Percentiles rank a stretch among this genome's conserved stretches.
These are phyloP conservation scores for Origma solitaria DNA, from an alignment of 2,113 vertebrate species.

Conservation along the genomic window DNA sequence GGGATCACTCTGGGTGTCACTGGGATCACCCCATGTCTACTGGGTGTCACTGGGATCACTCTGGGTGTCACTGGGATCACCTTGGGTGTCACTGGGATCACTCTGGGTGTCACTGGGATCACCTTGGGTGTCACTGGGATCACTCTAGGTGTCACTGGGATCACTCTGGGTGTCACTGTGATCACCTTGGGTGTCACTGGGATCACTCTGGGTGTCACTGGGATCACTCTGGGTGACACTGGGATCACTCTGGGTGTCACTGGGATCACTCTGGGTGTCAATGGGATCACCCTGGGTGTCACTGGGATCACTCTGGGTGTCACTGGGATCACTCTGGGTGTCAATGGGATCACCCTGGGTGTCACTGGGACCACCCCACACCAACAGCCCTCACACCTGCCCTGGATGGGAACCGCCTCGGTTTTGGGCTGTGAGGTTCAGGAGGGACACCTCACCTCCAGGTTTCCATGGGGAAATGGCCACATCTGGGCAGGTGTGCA, in stretches of 20 bases:
- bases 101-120: not conserved
- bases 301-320: not conserved
- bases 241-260: not conserved
- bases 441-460: not conserved
- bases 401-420: rapidly evolving
- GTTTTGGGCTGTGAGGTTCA: rapidly evolving
- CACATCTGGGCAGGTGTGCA: not conserved
- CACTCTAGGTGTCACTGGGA: not conserved
- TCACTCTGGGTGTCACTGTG: not conserved
- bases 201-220: not conserved
- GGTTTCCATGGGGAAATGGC: rapidly evolving
- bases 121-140: no score
- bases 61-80: not conserved
- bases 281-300: not conserved
- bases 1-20: not conserved
- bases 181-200: not conserved
- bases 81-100: not conserved
- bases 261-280: not conserved
- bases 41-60: not conserved
- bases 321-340: not conserved
- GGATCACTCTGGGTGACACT: not conserved
- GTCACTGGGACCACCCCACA: not conserved
- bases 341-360: not conserved
- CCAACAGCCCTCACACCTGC: not conserved
- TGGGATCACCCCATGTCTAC: not conserved